These are phyloP conservation scores for Pelusios castaneus DNA, from an alignment of 2,113 vertebrate species.

Conservation along the genomic window DNA sequence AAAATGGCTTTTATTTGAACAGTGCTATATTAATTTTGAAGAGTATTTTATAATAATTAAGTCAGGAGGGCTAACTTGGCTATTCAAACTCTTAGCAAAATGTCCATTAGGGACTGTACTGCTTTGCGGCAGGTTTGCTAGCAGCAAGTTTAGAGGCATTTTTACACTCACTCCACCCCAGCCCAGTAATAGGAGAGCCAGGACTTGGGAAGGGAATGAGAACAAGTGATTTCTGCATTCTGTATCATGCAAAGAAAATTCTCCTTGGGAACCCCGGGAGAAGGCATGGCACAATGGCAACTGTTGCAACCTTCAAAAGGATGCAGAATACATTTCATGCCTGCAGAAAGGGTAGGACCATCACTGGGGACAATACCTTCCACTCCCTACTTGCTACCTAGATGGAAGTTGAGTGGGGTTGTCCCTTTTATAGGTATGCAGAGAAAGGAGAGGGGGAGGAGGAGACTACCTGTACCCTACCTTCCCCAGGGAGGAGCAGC, in stretches of 20 bases:
- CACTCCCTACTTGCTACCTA: neutral
- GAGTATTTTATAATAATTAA: neutral
- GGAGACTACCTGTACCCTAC: neutral
- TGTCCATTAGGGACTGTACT: neutral
- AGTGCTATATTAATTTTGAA: neutral
- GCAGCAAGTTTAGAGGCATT: neutral
- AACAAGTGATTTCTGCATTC: conserved; percentile 19
- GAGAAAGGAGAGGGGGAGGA: neutral
- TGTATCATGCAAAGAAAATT: neutral
- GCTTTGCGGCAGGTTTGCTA: neutral
- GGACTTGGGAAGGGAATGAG: neutral
- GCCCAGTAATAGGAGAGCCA: neutral
- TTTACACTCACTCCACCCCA: neutral
- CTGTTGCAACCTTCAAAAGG: conserved; percentile 23
- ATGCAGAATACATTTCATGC: neutral
- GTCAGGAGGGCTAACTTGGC: neutral
- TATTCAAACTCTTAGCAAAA: neutral
- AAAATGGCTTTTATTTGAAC: conserved; percentile 3
- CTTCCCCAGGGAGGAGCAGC: neutral
- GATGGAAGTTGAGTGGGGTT: neutral
- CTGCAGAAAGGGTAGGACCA: neutral
- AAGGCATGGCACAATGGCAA: conserved; percentile 18
- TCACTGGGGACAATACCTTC: accelerated
- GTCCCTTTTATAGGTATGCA: neutral
- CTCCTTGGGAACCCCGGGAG: neutral